These are phyloP conservation scores for Diuraphis noxia DNA, from an alignment of 1,140 invertebrate genomes.

Conservation along the genomic window DNA sequence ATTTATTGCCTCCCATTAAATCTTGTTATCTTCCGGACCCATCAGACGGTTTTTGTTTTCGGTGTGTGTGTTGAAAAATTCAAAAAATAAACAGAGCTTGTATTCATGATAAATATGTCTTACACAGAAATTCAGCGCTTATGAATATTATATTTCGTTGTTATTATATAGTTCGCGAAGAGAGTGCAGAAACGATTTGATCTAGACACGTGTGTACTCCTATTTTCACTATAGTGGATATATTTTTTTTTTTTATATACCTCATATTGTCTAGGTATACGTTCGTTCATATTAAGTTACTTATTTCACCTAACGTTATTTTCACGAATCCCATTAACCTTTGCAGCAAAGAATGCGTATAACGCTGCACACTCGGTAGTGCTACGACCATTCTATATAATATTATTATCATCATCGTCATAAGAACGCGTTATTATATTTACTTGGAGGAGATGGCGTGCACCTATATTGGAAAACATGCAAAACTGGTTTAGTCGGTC, in stretches of 20 bases:
- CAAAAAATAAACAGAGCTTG: not conserved
- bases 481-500: constrained; percentile 40
- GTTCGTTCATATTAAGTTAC: not conserved
- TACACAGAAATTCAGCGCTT: not conserved
- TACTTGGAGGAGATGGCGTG: not conserved
- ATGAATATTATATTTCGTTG: not conserved
- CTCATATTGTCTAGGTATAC: not conserved
- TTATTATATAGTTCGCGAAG: not conserved
- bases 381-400: not conserved
- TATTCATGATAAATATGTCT: not conserved
- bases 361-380: too few species aligned
- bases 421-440: not conserved
- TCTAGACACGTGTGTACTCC: not conserved
- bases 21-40: constrained; percentile 19
- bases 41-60: constrained; percentile 42
- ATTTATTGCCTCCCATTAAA: constrained; percentile 40
- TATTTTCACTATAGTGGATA: not conserved
- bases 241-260: not conserved
- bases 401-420: not conserved
- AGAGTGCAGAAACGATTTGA: not conserved
- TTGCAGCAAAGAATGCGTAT: not conserved
- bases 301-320: not conserved
- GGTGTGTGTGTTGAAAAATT: not conserved
- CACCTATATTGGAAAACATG: not conserved
- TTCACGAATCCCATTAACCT: not conserved